These are phyloP conservation scores for Orthonevra nobilis DNA, from an alignment of 2,888 invertebrate species.

Conservation along the genomic window DNA sequence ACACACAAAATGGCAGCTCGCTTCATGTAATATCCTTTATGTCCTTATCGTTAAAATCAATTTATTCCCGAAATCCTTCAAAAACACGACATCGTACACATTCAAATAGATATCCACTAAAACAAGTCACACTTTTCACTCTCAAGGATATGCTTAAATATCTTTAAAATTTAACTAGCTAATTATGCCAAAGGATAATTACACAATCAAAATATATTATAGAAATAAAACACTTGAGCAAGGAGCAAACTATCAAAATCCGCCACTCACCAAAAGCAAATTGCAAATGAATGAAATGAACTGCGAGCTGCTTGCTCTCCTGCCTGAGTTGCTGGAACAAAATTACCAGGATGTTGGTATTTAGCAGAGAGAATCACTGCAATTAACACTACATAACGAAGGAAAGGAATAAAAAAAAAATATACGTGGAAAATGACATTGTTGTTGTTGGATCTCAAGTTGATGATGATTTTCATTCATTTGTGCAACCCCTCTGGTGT, in stretches of 20 bases:
- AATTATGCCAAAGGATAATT: too few species aligned
- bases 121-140: background rate
- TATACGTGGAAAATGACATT: conserved; percentile 22
- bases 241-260: conserved; percentile 36
- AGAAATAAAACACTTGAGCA: too few species aligned
- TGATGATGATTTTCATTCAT: conserved; percentile 69
- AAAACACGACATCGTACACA: too few species aligned
- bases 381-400: conserved; percentile 71
- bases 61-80: background rate
- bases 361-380: conserved; percentile 71
- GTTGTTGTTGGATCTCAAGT: conserved; percentile 42
- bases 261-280: conserved; percentile 67
- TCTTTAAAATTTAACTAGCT: too few species aligned
- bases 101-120: too few species aligned
- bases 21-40: conserved; percentile 49
- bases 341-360: conserved; percentile 71
- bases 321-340: conserved; percentile 41
- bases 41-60: conserved; percentile 31
- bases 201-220: too few species aligned
- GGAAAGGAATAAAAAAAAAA: conserved; percentile 30
- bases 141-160: too few species aligned
- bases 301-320: conserved; percentile 51
- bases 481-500: conserved; percentile 54
- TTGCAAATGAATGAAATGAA: conserved; percentile 70
- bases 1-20: conserved; percentile 60